phyloP scores from a whole-genome alignment of 2,113 vertebrate species.

The rat (Rattus norvegicus) region GRCr8 NC_086035.1:28600501-28601000 shows the following conservation, averaged over 20 bases:
- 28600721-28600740: neutral
- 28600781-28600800: conserved; percentile 2
- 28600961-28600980: neutral
- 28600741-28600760: neutral
- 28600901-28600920: neutral
- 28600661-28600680: neutral
- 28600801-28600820: neutral
- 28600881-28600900: conserved; percentile 22
- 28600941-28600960: neutral
- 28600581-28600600: neutral
- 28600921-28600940: conserved; percentile 8
- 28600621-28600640: neutral
- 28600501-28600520: too few relatives aligned
- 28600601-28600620: neutral
- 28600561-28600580: neutral
- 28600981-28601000: neutral
- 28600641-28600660: neutral
- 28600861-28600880: neutral
- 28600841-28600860: conserved; percentile 42
- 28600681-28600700: neutral
- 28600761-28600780: conserved; percentile 31
- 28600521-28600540: neutral
- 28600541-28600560: neutral
- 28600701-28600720: neutral
- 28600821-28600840: neutral